Evolutionary conservation across 37 sponge, comb jelly and placozoan genomes (phyloP), one percentile per base, ranked within the genome.

Genomic region (Mnemiopsis leidyi): DNA sequence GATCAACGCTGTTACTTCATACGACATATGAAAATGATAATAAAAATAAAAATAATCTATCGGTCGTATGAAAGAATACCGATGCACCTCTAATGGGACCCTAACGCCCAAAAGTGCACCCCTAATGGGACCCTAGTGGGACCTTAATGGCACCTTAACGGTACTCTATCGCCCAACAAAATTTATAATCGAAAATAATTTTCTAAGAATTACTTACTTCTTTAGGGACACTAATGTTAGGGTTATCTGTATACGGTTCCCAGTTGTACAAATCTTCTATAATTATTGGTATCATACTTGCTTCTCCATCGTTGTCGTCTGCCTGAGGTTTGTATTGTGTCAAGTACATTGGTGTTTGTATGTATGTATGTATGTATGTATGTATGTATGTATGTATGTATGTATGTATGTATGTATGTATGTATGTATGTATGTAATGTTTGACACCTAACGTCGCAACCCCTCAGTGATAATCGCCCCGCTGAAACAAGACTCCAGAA

Each of bases 221-320:
- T 33, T 79, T 79, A 35, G 82, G 82, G 2, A 79, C 82, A 36
- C 37, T 36, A 9, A 79, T 79, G 36, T 79, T 32, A 1, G 82
- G 82, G 36, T 35, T 79, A 35, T 79, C 82, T 5, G 82, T 36
- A 23, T 36, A 79, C 35, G 82, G 82, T 33, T 79, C 82, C 82
- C 82, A 79, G 82, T 79, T 79, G 36, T 79, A 79, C 9, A 79
- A 23, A 79, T 79, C 82, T 36, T 79, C 82, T 13, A 79, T 30
- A 33, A 79, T 35, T 79, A 79, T 79, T 5, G 82, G 82, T 36
- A 79, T 33, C 3, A 1, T 13, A 36, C 16, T 16, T 3, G 82
- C 82, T 79, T 2, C 82, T 23, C 82, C 82, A 33, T 79, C 82
- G 82, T 79, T 79, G 21, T 79, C 82, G 21, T 79, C 29, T 29